These are phyloP conservation scores for Cathartes aura DNA, from an alignment of 2,113 vertebrate genomes.

Conservation along the genomic window DNA sequence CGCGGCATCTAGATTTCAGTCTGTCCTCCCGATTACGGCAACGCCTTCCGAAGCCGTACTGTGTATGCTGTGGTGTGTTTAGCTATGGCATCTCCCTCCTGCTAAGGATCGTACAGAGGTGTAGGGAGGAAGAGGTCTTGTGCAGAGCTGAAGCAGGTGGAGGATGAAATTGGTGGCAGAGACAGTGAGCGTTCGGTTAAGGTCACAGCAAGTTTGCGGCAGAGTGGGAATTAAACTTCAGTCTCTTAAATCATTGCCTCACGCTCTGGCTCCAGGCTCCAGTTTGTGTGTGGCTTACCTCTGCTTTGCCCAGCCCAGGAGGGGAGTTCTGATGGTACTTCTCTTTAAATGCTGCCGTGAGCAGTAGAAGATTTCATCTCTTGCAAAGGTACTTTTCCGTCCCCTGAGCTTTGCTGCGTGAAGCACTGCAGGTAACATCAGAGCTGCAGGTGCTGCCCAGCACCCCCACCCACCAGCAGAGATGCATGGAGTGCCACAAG, in stretches of 20 bases:
- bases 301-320: neutral
- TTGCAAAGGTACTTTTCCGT: neutral
- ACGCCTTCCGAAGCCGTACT: neutral
- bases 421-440: neutral
- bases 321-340: neutral
- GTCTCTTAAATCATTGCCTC: neutral
- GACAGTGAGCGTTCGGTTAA: neutral
- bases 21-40: rapidly evolving
- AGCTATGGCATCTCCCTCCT: neutral
- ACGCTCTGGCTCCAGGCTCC: neutral
- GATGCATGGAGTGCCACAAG: no score
- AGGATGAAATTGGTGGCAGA: neutral
- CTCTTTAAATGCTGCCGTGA: neutral
- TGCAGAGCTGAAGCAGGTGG: neutral
- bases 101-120: rapidly evolving
- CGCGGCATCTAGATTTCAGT: neutral
- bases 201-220: neutral
- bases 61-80: rapidly evolving
- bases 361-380: neutral
- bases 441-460: neutral
- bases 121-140: neutral
- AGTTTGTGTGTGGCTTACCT: neutral
- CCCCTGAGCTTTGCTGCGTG: neutral
- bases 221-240: neutral
- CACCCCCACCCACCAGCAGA: neutral